These are phyloP conservation scores for Pteronotus mesoamericanus DNA, from an alignment of 2,797 vertebrate species.

Conservation along the genomic window DNA sequence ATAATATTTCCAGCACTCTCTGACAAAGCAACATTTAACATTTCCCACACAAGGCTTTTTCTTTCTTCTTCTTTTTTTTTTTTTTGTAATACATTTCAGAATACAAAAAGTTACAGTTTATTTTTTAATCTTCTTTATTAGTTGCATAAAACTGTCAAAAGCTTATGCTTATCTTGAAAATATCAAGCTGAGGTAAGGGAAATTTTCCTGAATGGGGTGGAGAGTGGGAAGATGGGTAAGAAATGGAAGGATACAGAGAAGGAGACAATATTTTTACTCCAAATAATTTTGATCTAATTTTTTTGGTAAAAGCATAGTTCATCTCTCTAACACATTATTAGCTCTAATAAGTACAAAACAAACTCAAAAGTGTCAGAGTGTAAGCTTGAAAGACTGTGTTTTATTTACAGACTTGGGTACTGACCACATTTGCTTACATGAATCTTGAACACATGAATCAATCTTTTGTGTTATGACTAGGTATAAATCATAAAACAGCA, in stretches of 20 bases:
- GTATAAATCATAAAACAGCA: slow-evolving; percentile 81
- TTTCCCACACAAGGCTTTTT: slow-evolving; percentile 58
- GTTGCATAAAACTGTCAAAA: slow-evolving; percentile 74
- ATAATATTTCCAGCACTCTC: slow-evolving; percentile 71
- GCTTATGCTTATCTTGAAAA: slow-evolving; percentile 77
- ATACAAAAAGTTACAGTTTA: slow-evolving; percentile 71
- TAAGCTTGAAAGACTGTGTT: neutral
- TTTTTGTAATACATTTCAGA: slow-evolving; percentile 70
- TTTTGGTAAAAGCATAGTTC: slow-evolving; percentile 32
- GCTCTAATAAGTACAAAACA: slow-evolving; percentile 47
- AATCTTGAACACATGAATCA: slow-evolving; percentile 77
- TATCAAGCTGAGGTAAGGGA: slow-evolving; percentile 72
- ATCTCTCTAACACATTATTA: slow-evolving; percentile 51
- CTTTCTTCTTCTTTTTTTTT: slow-evolving; percentile 47
- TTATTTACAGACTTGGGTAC: slow-evolving; percentile 73
- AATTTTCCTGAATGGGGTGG: slow-evolving; percentile 53
- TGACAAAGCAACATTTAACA: slow-evolving; percentile 56
- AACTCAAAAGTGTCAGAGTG: neutral
- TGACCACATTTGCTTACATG: slow-evolving; percentile 59
- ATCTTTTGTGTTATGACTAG: slow-evolving; percentile 80
- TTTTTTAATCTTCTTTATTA: slow-evolving; percentile 78
- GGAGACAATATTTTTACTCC: slow-evolving; percentile 35
- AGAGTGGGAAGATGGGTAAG: slow-evolving; percentile 15
- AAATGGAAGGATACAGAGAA: slow-evolving; percentile 15
- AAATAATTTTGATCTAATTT: slow-evolving; percentile 28